These are phyloP conservation scores for Symphodus melops DNA, from an alignment of 2,113 vertebrate species.

Conservation along the genomic window DNA sequence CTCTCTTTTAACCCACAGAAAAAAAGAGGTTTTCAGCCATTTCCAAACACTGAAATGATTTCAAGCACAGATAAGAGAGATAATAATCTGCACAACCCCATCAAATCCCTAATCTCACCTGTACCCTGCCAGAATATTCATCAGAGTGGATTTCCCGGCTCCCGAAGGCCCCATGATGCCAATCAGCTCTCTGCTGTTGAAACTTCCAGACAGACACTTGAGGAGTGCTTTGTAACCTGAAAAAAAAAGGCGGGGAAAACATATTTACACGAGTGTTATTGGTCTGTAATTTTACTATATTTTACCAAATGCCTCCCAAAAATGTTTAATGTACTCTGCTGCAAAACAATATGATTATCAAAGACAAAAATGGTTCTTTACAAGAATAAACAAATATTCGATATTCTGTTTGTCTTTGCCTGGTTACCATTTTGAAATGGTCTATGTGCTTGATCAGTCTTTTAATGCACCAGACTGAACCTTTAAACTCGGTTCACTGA, in stretches of 20 bases:
- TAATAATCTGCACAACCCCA: background rate
- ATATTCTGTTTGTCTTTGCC: background rate
- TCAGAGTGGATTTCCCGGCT: slow-evolving; percentile 95
- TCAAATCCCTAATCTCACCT: slow-evolving; percentile 82
- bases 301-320: background rate
- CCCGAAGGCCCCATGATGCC: slow-evolving; percentile 99
- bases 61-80: background rate
- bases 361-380: too few species aligned
- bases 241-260: slow-evolving; percentile 3
- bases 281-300: background rate
- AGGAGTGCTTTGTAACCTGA: slow-evolving; percentile 97
- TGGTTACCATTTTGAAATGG: background rate
- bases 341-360: background rate
- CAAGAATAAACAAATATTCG: background rate
- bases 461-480: background rate
- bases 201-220: slow-evolving; percentile 96
- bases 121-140: slow-evolving; percentile 99
- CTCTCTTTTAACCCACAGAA: slow-evolving; percentile 84
- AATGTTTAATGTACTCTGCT: too few species aligned
- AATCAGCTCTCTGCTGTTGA: slow-evolving; percentile 94
- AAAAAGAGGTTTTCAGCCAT: background rate
- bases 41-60: background rate
- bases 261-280: background rate
- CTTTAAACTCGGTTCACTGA: slow-evolving; percentile 2
- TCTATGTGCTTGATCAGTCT: background rate